Base-by-base conservation (phyloP, 2,888 invertebrate species). In the Mesochorus sp. region DNA sequence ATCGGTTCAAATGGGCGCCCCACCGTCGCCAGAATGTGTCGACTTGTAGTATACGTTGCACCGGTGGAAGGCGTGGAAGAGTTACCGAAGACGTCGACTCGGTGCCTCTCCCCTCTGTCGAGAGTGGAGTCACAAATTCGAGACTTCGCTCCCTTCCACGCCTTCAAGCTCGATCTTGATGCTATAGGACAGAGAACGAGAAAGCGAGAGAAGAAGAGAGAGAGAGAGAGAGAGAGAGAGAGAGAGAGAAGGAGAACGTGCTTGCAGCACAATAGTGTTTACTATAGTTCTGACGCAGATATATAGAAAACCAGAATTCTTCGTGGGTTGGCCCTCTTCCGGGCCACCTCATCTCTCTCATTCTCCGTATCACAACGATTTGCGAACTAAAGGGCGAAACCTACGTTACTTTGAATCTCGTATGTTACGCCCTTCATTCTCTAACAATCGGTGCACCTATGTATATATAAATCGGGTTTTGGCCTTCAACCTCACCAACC, bases 121-220 rank as follows among this genome's bases (percentile, higher is more conserved):
- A 24, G 61, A 66, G 53, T 31, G 47, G 51, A 68, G 66, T 62
- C 55, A 39, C 79, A 76, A 72, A 76, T 79, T 79, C 72, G 76
- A 21, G 62, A 42, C 19, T 39, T 12, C 19, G n/a, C n/a, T 39
- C 42, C 47, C 59, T 28, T 44, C 39, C 26, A 10, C 3, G 26
- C 6, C 61, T 31, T 17, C 62, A 28, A 53, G 12, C 31, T 10
- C 47, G 37, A 62, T 62, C 14, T 47, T 17, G 49, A 37, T 49
- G 42, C 70, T 14, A n/a, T n/a, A n/a, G n/a, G 39, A 12, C 39
- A 59, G 19, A 39, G 57, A 39, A 26, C 10, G n/a, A n/a, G n/a
- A n/a, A n/a, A n/a, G n/a, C n/a, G n/a, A n/a, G n/a, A n/a, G n/a
- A n/a, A n/a, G n/a, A n/a, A n/a, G n/a, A n/a, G n/a, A n/a, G n/a